Evolutionary conservation across 2,888 invertebrate genomes (phyloP).

Genomic region (Dioctria rufipes): DNA sequence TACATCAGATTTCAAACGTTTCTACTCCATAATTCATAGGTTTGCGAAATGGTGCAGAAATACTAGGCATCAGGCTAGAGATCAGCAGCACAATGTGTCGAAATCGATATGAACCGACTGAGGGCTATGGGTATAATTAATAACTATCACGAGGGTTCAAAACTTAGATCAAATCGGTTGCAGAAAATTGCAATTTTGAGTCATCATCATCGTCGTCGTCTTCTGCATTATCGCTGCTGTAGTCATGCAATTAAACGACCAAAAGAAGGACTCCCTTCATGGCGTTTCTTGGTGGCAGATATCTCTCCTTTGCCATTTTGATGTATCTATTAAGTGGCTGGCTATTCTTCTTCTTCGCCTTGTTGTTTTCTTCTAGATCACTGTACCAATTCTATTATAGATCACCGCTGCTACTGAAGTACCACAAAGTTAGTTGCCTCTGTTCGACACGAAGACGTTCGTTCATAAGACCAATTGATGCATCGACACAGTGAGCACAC

Average conservation of each 20-base stretch:
- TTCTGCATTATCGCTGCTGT: no score
- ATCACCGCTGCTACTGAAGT: slow-evolving; percentile 11
- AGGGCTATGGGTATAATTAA: slow-evolving; percentile 45
- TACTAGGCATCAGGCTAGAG: slow-evolving; percentile 41
- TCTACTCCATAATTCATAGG: slow-evolving; percentile 53
- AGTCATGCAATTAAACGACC: slow-evolving; percentile 3
- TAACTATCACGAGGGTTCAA: slow-evolving; percentile 33
- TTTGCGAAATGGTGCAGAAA: slow-evolving; percentile 47
- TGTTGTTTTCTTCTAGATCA: not conserved
- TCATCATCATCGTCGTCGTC: not conserved
- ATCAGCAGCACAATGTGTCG: slow-evolving; percentile 55
- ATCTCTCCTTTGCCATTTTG: slow-evolving; percentile 52
- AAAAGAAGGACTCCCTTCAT: slow-evolving; percentile 4
- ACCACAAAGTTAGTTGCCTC: not conserved
- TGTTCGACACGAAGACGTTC: not conserved
- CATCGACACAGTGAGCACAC: not conserved
- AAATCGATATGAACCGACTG: slow-evolving; percentile 52
- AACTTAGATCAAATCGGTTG: slow-evolving; percentile 50
- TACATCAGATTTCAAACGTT: slow-evolving; percentile 30
- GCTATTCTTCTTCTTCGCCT: not conserved
- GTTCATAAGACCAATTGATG: slow-evolving; percentile 46
- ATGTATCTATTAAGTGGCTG: slow-evolving; percentile 46
- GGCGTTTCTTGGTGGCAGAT: slow-evolving; percentile 46
- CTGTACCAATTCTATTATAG: not conserved
- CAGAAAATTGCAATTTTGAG: slow-evolving; percentile 50